Percentiles rank a stretch among this genome's conserved stretches.
Conservation (phyloP, 2,797 vertebrate species). For the Aphelocoma californica region DNA sequence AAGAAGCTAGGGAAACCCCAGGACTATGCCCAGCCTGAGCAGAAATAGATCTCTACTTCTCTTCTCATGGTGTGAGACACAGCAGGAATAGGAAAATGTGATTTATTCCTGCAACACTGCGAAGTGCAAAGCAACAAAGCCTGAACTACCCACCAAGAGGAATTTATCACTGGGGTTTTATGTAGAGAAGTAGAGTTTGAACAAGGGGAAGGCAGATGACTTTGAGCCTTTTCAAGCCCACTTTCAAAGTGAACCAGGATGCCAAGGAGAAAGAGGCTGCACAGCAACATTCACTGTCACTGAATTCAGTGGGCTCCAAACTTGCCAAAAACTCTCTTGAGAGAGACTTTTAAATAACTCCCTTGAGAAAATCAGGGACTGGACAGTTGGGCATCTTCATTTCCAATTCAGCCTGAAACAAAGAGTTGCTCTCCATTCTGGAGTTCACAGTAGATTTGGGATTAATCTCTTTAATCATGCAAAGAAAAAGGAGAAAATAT, state of each 20-base stretch:
- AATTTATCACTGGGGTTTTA: background rate
- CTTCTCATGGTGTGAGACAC: background rate
- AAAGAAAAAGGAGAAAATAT: background rate
- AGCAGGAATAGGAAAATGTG: background rate
- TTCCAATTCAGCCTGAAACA: background rate
- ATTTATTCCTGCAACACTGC: background rate
- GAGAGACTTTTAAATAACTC: background rate
- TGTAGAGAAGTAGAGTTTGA: background rate
- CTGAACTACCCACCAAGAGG: background rate
- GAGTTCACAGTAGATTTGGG: background rate
- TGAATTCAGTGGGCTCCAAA: background rate
- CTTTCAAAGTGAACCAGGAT: background rate
- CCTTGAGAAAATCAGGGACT: background rate
- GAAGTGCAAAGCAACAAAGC: background rate
- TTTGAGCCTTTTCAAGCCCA: background rate
- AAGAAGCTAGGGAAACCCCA: background rate
- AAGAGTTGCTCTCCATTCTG: background rate
- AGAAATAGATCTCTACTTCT: background rate
- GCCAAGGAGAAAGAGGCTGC: background rate
- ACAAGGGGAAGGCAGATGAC: fast-evolving
- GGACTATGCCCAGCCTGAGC: background rate
- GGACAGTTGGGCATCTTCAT: background rate
- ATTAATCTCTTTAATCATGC: background rate
- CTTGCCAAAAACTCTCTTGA: background rate
- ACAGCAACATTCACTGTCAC: background rate